Percentiles rank a stretch among this genome's conserved stretches.
Evolutionary conservation across 1,140 invertebrate genomes (phyloP).

Genomic region (Aphis craccivora): DNA sequence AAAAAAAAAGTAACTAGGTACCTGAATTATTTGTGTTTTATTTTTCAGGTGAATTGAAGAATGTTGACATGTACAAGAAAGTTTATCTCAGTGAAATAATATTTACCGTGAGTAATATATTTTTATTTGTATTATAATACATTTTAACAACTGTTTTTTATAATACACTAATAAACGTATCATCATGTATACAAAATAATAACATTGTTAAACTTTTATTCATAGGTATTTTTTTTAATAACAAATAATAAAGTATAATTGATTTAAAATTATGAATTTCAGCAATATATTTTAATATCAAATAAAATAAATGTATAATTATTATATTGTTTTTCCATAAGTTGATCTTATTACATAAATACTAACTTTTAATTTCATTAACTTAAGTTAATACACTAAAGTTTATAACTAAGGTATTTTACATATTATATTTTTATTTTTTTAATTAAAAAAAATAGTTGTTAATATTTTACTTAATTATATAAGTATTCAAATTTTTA

Average conservation of each 20-base stretch:
- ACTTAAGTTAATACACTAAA: no score
- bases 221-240: no score
- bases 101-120: neutral
- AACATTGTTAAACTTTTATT: neutral
- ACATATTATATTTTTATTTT: neutral
- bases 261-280: no score
- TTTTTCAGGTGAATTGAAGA: neutral
- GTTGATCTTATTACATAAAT: neutral
- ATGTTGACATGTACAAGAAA: constrained; percentile 23
- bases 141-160: neutral
- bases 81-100: neutral
- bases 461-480: neutral
- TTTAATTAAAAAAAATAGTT: neutral
- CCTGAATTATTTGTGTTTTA: neutral
- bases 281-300: no score
- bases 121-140: neutral
- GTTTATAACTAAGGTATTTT: neutral
- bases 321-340: neutral
- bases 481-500: neutral
- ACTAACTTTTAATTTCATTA: neutral
- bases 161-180: neutral
- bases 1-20: no score
- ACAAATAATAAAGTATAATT: no score
- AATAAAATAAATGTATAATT: no score
- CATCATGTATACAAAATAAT: neutral